Percentiles rank a stretch among this genome's conserved stretches.
Evolutionary conservation across 2,888 invertebrate species (phyloP).

Genomic region (Folsomia manolachei): DNA sequence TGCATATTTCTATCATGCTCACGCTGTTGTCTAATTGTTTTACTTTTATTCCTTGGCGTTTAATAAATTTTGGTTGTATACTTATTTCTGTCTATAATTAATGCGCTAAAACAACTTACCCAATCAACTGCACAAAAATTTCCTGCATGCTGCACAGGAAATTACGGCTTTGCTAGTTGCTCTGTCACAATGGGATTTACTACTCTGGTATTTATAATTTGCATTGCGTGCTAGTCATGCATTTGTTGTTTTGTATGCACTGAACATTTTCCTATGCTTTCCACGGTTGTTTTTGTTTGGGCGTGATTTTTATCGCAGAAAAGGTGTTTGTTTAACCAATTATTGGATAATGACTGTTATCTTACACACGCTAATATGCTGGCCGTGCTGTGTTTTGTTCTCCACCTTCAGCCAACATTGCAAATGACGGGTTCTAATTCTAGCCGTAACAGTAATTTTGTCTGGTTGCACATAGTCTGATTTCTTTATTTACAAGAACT

Average conservation of each 20-base stretch:
- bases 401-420: too few species aligned
- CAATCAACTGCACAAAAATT: not conserved
- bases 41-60: too few species aligned
- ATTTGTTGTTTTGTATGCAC: not conserved
- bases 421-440: too few species aligned
- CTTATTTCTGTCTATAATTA: too few species aligned
- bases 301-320: not conserved
- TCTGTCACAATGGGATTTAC: not conserved
- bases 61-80: too few species aligned
- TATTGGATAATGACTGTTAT: slow-evolving; percentile 19
- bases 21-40: too few species aligned
- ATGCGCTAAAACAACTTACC: too few species aligned
- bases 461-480: too few species aligned
- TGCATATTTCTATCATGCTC: too few species aligned
- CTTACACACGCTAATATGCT: not conserved
- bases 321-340: not conserved
- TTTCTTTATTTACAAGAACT: too few species aligned
- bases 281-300: not conserved
- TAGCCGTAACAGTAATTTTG: too few species aligned
- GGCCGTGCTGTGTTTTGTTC: not conserved
- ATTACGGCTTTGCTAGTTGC: not conserved
- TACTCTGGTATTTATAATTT: not conserved
- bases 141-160: not conserved
- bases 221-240: not conserved
- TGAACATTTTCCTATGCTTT: too few species aligned